Evolutionary conservation across 2,888 invertebrate genomes (phyloP), one percentile per base, ranked within the genome.

Genomic region (Agapostemon virescens): DNA sequence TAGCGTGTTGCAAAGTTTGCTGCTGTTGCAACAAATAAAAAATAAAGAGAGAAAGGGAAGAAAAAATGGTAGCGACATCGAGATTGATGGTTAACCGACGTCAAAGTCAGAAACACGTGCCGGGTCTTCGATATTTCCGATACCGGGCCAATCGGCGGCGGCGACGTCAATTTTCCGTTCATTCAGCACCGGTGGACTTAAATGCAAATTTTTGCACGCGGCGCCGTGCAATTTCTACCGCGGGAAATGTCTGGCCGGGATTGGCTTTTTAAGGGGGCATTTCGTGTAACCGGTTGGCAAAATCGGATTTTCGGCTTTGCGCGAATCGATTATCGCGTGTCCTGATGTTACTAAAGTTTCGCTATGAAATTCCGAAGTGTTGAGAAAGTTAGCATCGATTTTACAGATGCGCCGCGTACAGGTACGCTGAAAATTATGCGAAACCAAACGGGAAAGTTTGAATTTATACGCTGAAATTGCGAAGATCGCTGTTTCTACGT

Each of bases 31-130:
- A 45, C 17, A 58, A 58, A 58, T n/a, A 49, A n/a, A n/a, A 26
- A n/a, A 15, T 33, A 11, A 40, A 40, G n/a, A n/a, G n/a, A n/a
- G n/a, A n/a, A n/a, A n/a, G n/a, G n/a, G n/a, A n/a, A n/a, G n/a
- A 67, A 40, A 49, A 36, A 40, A 64, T 66, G 42, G 55, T 49
- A 15, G 26, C 40, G 13, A 17, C 26, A 2, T 20, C 30, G 67
- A 26, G 77, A 83, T 72, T 69, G 71, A 64, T 74, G 77, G 67
- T 63, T 45, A 61, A 74, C 52, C 69, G 26, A 64, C 71, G 77
- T 83, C 74, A 77, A 82, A 70, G 79, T 77, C 79, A 68, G 74
- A 63, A 64, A 55, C 74, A 64, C 74, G 68, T 66, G 30, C 33
- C 49, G 63, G 49, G 72, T 67, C 72, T 63, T 36, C 63, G n/a